Evolutionary conservation across 2,797 vertebrate species (phyloP).

Genomic region (Dromococcyx pavoninus): DNA sequence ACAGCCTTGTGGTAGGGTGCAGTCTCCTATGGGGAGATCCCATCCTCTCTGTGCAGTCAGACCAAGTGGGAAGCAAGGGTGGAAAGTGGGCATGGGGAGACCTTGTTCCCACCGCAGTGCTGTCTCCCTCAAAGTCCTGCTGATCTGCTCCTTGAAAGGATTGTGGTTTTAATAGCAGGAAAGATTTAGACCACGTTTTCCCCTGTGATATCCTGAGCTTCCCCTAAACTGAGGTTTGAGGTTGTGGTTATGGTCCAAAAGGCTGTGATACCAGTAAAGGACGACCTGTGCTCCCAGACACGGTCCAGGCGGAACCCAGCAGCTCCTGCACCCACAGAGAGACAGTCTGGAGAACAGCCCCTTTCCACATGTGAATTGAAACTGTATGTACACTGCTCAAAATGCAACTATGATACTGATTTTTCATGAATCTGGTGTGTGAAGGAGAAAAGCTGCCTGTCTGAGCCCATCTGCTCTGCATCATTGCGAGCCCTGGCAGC

Average conservation of each 20-base stretch:
- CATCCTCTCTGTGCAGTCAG: not conserved
- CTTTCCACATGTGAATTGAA: not conserved
- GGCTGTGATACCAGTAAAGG: not conserved
- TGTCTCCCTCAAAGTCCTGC: not conserved
- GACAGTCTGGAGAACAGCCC: not conserved
- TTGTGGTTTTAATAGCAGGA: not conserved
- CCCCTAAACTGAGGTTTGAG: not conserved
- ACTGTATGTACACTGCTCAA: not conserved
- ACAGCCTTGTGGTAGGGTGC: not conserved
- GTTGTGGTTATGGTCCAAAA: not conserved
- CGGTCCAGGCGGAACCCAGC: not conserved
- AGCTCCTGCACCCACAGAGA: not conserved
- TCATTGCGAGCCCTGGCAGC: not conserved
- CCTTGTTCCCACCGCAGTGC: not conserved
- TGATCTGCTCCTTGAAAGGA: not conserved
- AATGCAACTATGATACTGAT: not conserved
- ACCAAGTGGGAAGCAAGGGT: not conserved
- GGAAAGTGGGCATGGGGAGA: not conserved
- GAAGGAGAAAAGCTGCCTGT: not conserved
- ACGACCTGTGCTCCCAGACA: not conserved
- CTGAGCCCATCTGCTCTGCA: not conserved
- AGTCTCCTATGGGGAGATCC: not conserved
- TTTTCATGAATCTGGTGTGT: not conserved
- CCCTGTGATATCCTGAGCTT: not conserved
- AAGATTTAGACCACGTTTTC: not conserved